A percentile compares a stretch with the other conserved stretches of the same genome.
Evolutionary conservation across 2,113 vertebrate species (phyloP).

Genomic region (Psilopogon haemacephalus): DNA sequence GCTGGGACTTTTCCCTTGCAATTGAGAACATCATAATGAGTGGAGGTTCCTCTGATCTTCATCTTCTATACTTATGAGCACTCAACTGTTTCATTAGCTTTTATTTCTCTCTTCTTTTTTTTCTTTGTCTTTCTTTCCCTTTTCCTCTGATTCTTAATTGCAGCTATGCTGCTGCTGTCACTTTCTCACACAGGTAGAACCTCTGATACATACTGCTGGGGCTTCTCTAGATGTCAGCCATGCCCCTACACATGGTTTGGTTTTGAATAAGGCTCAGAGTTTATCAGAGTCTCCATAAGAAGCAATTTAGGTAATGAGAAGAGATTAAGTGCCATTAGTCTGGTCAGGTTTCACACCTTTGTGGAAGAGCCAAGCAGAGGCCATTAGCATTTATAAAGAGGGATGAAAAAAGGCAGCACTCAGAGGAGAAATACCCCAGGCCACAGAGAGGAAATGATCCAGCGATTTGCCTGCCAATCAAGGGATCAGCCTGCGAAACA

Average conservation of each 20-base stretch:
- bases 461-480: not conserved
- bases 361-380: not conserved
- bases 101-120: not conserved
- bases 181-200: slow-evolving; percentile 2
- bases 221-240: not conserved
- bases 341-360: not conserved
- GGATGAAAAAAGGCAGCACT: not conserved
- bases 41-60: not conserved
- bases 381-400: not conserved
- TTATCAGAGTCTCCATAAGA: not conserved
- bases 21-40: not conserved
- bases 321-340: not conserved
- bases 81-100: not conserved
- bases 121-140: not conserved
- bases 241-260: not conserved
- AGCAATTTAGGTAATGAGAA: not conserved
- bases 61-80: not conserved
- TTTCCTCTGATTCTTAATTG: slow-evolving; percentile 8
- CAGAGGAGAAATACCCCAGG: not conserved
- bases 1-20: not conserved
- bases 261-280: not conserved
- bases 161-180: slow-evolving; percentile 16
- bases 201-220: not conserved
- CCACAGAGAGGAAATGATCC: not conserved
- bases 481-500: not conserved